Conservation (phyloP, 2,888 invertebrate species). For the Tridacna crocea region DNA sequence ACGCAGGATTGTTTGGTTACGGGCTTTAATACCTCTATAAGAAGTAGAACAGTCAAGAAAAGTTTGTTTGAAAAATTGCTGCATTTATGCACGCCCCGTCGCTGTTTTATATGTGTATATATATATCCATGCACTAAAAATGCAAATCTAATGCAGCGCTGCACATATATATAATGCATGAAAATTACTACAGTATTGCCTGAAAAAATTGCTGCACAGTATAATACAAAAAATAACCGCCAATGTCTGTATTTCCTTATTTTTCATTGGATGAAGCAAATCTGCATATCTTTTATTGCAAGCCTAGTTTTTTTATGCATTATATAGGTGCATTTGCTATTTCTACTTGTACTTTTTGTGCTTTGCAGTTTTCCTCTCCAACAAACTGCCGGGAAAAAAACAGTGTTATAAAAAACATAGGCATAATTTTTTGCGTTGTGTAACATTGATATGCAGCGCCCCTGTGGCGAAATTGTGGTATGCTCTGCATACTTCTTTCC, state of each 20-base stretch:
- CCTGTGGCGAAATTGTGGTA: no score
- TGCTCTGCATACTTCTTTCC: no score
- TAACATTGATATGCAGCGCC: no score
- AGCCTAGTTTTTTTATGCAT: not conserved
- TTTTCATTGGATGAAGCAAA: constrained; percentile 22
- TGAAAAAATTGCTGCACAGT: constrained; percentile 19
- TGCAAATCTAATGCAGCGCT: constrained; percentile 21
- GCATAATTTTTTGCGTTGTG: no score
- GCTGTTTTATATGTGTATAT: not conserved
- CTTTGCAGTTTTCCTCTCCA: no score
- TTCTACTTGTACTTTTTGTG: not conserved
- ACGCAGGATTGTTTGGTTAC: not conserved
- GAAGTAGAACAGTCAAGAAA: no score
- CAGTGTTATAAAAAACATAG: no score
- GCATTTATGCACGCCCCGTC: not conserved
- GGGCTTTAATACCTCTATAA: not conserved
- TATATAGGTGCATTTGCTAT: not conserved
- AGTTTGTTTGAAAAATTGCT: no score
- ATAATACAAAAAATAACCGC: constrained; percentile 12
- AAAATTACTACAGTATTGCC: constrained; percentile 11
- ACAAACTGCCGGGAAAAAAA: no score
- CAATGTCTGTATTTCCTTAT: constrained; percentile 25
- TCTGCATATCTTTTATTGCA: constrained; percentile 24
- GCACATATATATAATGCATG: constrained; percentile 23
- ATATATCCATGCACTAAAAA: constrained; percentile 23